phyloP scores from a whole-genome alignment of 2,113 vertebrate species.

The Phrynocephalus versicolor region DNA sequence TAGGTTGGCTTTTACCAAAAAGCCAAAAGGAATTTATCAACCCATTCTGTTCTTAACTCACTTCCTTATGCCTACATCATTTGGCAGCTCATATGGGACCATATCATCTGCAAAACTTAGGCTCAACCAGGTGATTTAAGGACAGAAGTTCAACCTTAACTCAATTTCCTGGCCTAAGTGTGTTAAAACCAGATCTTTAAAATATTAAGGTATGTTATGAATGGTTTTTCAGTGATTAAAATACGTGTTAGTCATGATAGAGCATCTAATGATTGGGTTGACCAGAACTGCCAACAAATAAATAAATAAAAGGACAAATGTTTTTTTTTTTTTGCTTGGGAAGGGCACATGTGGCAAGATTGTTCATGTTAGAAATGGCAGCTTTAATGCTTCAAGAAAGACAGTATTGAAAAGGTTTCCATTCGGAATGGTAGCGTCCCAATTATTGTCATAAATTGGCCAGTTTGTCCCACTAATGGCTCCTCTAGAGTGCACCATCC shows the following conservation, averaged over 20 bases:
- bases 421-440: background rate
- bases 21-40: slow-evolving; percentile 15
- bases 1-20: background rate
- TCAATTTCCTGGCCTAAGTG: slow-evolving; percentile 39
- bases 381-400: background rate
- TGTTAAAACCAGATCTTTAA: slow-evolving; percentile 53
- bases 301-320: background rate
- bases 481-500: too few relatives aligned
- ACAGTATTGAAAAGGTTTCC: background rate
- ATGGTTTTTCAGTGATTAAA: slow-evolving; percentile 23
- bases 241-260: background rate
- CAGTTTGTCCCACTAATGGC: background rate
- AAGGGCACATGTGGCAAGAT: background rate
- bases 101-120: slow-evolving; percentile 31
- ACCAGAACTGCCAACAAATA: background rate
- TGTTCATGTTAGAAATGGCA: background rate
- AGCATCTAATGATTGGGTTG: slow-evolving; percentile 8
- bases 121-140: slow-evolving; percentile 49
- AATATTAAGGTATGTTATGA: background rate
- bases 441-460: background rate
- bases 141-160: slow-evolving; percentile 48
- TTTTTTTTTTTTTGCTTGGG: slow-evolving; percentile 7
- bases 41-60: slow-evolving; percentile 51
- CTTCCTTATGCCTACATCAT: slow-evolving; percentile 35
- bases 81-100: slow-evolving; percentile 44